These are phyloP conservation scores for Notechis scutatus DNA, from an alignment of 2,113 vertebrate genomes.

Conservation along the genomic window DNA sequence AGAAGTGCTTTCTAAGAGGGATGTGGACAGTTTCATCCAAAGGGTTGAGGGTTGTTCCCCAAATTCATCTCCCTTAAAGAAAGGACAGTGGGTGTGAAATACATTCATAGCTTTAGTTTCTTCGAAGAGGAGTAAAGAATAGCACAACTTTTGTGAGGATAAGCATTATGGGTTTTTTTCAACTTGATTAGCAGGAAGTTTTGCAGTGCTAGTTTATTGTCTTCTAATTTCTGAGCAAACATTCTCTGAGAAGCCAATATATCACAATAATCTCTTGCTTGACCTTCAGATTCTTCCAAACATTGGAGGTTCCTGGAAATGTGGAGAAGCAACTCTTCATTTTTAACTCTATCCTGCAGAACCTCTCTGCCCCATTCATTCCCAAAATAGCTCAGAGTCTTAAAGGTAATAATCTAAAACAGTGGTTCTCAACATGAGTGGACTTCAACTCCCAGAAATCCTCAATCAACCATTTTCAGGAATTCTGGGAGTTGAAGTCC, in stretches of 20 bases:
- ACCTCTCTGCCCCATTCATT: not conserved
- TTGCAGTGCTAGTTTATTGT: conserved; percentile 18
- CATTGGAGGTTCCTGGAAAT: conserved; percentile 4
- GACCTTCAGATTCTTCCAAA: conserved; percentile 3
- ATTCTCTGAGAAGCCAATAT: conserved; percentile 3
- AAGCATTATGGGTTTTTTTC: not conserved
- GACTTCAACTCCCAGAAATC: not conserved
- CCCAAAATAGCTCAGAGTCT: not conserved
- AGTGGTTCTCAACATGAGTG: not conserved
- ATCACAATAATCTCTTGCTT: conserved; percentile 1
- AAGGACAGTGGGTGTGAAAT: not conserved
- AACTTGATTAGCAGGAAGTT: conserved; percentile 19
- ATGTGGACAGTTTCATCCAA: not conserved
- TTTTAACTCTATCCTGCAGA: not conserved
- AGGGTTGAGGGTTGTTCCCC: not conserved
- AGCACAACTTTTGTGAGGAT: not conserved
- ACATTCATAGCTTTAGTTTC: not conserved
- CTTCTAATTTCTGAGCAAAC: conserved; percentile 22
- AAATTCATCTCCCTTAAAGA: not conserved
- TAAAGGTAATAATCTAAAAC: not conserved
- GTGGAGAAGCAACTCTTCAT: not conserved
- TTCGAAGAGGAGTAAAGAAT: not conserved
- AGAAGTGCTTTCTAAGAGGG: not conserved
- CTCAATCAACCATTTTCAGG: not conserved
- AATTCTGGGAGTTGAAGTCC: not conserved